Base-by-base conservation (phyloP, 2,113 vertebrate genomes). In the Actenoides hombroni region DNA sequence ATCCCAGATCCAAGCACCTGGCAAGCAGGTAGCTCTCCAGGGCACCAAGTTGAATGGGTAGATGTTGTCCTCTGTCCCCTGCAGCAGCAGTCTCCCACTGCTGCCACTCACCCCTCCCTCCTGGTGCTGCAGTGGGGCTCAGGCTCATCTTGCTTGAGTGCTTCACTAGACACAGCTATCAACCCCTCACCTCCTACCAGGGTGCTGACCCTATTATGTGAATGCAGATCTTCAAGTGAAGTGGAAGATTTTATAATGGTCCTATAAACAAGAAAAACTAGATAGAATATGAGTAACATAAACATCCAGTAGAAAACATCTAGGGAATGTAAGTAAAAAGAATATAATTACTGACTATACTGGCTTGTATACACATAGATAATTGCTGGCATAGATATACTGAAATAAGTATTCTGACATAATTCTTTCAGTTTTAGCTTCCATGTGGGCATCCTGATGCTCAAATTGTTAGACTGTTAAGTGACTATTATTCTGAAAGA, bases 401-500 rank as follows among this genome's bases (percentile, higher is more conserved):
- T 76, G 40, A 46, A 44, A 57, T 89, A 73, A 95, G 94, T 92
- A 91, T 60, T 85, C 61, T 95, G 57, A 29, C 53, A 76, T 21
- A 53, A 35, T 82, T 92, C 53, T 68, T 57, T 82, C 60, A 74
- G 53, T 75, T 29, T 82, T 71, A 84, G 77, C 19, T 86, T 67
- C 70, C 77, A 64, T 57, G 61, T 79, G 83, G 39, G 76, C 10
- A 82, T 59, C 46, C 16, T 48, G 5, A 12, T 69, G 65, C 77
- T 80, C 78, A 81, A 92, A 75, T 42, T 67, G 29, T n/a, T 93
- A 44, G 53, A 75, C 70, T 74, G 20, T 53, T 28, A 92, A 92
- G 71, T 92, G 5, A 59, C 70, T 83, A 37, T 83, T 91, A 73
- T 91, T 95, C 92, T 89, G 61, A 89, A 94, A 73, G 6, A 84